Percentiles rank a stretch among this genome's conserved stretches.
phyloP scores from a whole-genome alignment of 2,113 vertebrate genomes.

The Dermatemys mawii region DNA sequence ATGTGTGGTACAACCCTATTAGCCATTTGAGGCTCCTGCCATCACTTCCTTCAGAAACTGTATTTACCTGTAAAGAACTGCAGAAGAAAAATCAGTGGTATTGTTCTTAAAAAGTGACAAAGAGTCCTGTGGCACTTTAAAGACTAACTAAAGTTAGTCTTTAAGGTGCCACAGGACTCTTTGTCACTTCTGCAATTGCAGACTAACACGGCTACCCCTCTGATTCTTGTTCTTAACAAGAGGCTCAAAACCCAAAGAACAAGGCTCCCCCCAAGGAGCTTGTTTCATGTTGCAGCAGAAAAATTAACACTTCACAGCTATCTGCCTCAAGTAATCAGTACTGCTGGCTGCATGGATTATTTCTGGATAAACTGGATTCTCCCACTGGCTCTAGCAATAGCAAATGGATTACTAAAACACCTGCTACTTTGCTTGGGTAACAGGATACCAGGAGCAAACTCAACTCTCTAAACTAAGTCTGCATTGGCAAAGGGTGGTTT shows the following conservation, averaged over 20 bases:
- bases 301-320: not conserved
- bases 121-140: too few species aligned
- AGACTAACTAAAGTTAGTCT: too few species aligned
- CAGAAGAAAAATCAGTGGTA: constrained; percentile 28
- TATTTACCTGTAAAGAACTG: constrained; percentile 26
- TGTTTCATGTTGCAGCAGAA: not conserved
- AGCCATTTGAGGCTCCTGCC: constrained; percentile 50
- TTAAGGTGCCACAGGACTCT: too few species aligned
- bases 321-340: not conserved
- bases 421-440: rapidly evolving
- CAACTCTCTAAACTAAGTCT: rapidly evolving
- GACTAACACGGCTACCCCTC: too few species aligned
- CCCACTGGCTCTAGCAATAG: not conserved
- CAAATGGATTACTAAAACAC: not conserved
- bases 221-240: too few species aligned
- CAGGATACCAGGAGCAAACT: rapidly evolving
- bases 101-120: too few species aligned
- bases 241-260: constrained; percentile 3
- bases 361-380: not conserved
- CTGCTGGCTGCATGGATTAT: rapidly evolving
- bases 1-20: constrained; percentile 34
- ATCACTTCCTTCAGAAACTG: constrained; percentile 31
- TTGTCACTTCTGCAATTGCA: too few species aligned
- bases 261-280: not conserved
- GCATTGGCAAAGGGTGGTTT: not conserved